A percentile compares a stretch with the other conserved stretches of the same genome.
phyloP scores from a whole-genome alignment of 2,113 vertebrate species.

The Osmerus mordax region DNA sequence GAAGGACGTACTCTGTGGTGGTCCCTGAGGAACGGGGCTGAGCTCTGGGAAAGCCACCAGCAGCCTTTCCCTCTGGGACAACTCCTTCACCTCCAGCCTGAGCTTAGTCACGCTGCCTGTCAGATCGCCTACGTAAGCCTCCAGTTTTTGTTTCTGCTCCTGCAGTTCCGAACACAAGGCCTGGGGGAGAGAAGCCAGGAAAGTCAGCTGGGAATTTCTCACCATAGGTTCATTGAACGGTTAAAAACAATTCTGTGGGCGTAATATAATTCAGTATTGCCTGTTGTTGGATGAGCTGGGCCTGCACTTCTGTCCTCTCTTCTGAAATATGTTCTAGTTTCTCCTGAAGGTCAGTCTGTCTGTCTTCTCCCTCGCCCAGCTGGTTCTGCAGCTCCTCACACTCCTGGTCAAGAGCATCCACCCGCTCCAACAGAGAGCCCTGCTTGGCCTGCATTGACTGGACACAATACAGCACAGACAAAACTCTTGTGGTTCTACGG shows the following conservation, averaged over 20 bases:
- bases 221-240: background rate
- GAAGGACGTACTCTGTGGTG: slow-evolving; percentile 75
- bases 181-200: slow-evolving; percentile 55
- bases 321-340: slow-evolving; percentile 61
- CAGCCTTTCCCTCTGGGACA: slow-evolving; percentile 76
- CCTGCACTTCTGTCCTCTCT: slow-evolving; percentile 61
- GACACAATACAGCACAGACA: slow-evolving; percentile 3
- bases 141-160: slow-evolving; percentile 72
- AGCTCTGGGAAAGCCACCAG: slow-evolving; percentile 90
- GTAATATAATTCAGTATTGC: slow-evolving; percentile 47
- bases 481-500: background rate
- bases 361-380: slow-evolving; percentile 72
- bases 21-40: slow-evolving; percentile 49
- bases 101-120: slow-evolving; percentile 55
- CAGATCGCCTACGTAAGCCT: slow-evolving; percentile 60
- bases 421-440: slow-evolving; percentile 75
- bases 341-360: slow-evolving; percentile 58
- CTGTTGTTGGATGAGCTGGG: slow-evolving; percentile 74
- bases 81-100: slow-evolving; percentile 56
- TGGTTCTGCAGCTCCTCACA: slow-evolving; percentile 74
- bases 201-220: background rate
- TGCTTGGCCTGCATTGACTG: slow-evolving; percentile 89
- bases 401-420: slow-evolving; percentile 79
- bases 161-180: slow-evolving; percentile 63
- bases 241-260: background rate